Conservation (phyloP, 2,113 vertebrate genomes). For the Odobenus rosmarus region DNA sequence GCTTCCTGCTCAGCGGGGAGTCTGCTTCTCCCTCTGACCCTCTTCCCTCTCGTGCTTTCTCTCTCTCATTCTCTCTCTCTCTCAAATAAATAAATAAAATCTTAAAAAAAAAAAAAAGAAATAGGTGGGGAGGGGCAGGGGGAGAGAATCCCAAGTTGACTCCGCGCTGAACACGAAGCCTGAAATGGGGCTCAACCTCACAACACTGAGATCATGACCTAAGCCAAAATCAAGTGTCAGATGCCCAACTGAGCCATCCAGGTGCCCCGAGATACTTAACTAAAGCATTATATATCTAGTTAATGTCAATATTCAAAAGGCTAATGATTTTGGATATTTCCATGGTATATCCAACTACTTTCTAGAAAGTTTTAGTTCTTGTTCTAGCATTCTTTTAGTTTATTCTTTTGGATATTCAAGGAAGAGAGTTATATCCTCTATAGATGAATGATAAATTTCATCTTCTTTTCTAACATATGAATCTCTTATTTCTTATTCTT, state of each 20-base stretch:
- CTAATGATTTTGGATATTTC: neutral
- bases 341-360: neutral
- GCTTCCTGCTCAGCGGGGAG: no score
- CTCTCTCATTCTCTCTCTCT: no score
- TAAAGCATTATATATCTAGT: neutral
- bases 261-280: neutral
- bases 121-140: neutral
- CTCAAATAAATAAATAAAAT: no score
- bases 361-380: neutral
- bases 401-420: neutral
- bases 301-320: neutral
- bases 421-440: neutral
- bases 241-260: neutral
- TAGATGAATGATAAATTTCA: neutral
- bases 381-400: neutral
- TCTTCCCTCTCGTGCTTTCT: no score
- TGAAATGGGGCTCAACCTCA: neutral
- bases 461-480: neutral
- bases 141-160: neutral
- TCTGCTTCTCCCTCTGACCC: no score
- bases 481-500: constrained; percentile 18
- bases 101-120: no score
- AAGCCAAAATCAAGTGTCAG: neutral
- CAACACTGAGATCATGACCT: neutral
- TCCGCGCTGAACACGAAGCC: neutral